phyloP scores from a whole-genome alignment of 1,140 invertebrate species.

The Drosophila bipectinata region DNA sequence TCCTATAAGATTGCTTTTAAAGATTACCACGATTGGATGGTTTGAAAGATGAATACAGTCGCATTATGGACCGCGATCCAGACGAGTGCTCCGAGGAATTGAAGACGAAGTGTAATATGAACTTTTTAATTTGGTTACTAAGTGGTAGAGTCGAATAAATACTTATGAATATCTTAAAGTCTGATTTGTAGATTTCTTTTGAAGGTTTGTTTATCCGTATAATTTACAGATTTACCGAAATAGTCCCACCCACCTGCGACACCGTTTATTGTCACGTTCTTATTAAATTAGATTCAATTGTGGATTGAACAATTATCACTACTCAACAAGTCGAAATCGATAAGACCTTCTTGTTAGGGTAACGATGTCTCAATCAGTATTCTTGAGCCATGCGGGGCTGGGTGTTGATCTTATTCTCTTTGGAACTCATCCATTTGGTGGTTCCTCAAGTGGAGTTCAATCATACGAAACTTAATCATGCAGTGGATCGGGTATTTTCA shows the following conservation, averaged over 20 bases:
- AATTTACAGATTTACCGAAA: neutral
- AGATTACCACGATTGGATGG: slow-evolving; percentile 71
- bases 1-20: neutral
- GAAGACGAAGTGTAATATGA: slow-evolving; percentile 64
- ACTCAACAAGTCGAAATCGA: neutral
- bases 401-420: slow-evolving; percentile 34
- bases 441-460: slow-evolving; percentile 22
- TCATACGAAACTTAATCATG: slow-evolving; percentile 44
- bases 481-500: slow-evolving; percentile 70
- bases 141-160: slow-evolving; percentile 48
- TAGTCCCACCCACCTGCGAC: neutral
- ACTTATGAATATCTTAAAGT: neutral
- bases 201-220: neutral
- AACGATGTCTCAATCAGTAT: slow-evolving; percentile 62
- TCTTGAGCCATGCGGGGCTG: slow-evolving; percentile 35
- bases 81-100: slow-evolving; percentile 51
- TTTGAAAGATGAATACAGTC: slow-evolving; percentile 68
- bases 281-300: slow-evolving; percentile 11
- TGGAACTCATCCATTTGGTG: slow-evolving; percentile 10
- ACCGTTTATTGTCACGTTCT: neutral
- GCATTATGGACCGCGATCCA: slow-evolving; percentile 50
- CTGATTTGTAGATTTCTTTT: too few species aligned
- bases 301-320: slow-evolving; percentile 28
- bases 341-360: neutral
- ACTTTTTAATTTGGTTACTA: slow-evolving; percentile 60